Percentiles rank a stretch among this genome's conserved stretches.
Evolutionary conservation across 2,888 invertebrate genomes (phyloP).

Genomic region (Thecophora atra): DNA sequence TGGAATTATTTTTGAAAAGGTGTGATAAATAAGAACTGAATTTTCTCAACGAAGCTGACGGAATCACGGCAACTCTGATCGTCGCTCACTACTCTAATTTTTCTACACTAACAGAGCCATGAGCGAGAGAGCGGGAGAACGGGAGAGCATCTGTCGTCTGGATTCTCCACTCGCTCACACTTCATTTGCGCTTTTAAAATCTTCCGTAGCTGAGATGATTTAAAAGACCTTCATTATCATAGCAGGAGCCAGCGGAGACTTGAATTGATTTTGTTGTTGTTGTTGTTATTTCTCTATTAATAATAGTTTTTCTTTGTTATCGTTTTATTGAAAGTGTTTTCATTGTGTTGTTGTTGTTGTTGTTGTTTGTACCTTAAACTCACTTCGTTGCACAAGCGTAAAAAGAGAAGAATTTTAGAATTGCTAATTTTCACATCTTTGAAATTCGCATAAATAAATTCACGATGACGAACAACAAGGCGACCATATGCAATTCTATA

Average conservation of each 20-base stretch:
- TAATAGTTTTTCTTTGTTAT: no score
- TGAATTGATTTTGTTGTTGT: slow-evolving; percentile 4
- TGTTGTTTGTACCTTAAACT: slow-evolving; percentile 4
- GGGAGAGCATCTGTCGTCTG: no score
- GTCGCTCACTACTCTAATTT: no score
- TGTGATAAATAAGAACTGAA: no score
- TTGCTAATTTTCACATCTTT: slow-evolving; percentile 36
- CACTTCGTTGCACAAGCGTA: not conserved
- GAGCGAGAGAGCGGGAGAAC: no score
- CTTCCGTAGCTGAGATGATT: slow-evolving; percentile 7
- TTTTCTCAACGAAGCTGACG: no score
- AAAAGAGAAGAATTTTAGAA: slow-evolving; percentile 28
- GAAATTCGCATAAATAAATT: slow-evolving; percentile 36
- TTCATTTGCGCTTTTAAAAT: slow-evolving; percentile 15
- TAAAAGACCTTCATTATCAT: slow-evolving; percentile 26
- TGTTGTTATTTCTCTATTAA: not conserved
- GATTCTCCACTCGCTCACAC: not conserved
- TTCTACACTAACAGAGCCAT: no score
- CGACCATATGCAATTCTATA: not conserved
- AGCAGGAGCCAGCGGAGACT: slow-evolving; percentile 26
- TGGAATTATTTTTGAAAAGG: no score
- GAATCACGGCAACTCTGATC: no score
- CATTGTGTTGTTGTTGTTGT: not conserved
- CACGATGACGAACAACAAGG: not conserved
- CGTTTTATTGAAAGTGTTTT: no score